Percentiles rank a stretch among this genome's conserved stretches.
phyloP scores from a whole-genome alignment of 2,888 invertebrate species.

The Tigriopus californicus region DNA sequence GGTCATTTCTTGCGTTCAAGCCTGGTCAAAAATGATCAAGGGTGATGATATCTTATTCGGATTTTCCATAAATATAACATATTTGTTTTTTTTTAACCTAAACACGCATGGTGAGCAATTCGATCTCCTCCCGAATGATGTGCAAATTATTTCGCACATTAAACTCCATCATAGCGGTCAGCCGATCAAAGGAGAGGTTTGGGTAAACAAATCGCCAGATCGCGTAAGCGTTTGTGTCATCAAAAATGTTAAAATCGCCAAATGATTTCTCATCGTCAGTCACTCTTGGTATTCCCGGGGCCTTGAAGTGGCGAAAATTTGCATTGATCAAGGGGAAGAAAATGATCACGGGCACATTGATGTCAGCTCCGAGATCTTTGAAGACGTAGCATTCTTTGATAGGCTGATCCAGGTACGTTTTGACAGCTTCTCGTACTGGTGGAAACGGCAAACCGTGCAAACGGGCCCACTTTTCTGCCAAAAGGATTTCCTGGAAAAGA shows the following conservation, averaged over 20 bases:
- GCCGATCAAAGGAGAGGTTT: constrained; percentile 27
- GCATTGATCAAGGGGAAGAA: constrained; percentile 30
- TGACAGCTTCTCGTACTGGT: constrained; percentile 25
- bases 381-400: constrained; percentile 30
- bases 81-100: no score
- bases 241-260: constrained; percentile 29
- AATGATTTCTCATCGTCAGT: constrained; percentile 28
- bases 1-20: no score
- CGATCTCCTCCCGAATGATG: constrained; percentile 25
- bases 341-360: constrained; percentile 28
- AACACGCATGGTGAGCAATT: no score
- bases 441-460: constrained; percentile 30
- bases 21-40: no score
- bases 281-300: constrained; percentile 23
- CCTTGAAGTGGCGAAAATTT: constrained; percentile 26
- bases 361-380: constrained; percentile 25
- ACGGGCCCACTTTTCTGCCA: constrained; percentile 30
- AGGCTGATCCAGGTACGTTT: constrained; percentile 22
- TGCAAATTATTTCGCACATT: constrained; percentile 28
- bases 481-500: constrained; percentile 26
- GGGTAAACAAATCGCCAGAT: constrained; percentile 31
- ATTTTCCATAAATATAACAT: no score
- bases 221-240: constrained; percentile 28
- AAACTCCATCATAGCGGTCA: constrained; percentile 29
- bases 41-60: no score